A percentile compares a stretch with the other conserved stretches of the same genome.
Conservation (phyloP, 2,113 vertebrate species). For the Apeltes quadracus region DNA sequence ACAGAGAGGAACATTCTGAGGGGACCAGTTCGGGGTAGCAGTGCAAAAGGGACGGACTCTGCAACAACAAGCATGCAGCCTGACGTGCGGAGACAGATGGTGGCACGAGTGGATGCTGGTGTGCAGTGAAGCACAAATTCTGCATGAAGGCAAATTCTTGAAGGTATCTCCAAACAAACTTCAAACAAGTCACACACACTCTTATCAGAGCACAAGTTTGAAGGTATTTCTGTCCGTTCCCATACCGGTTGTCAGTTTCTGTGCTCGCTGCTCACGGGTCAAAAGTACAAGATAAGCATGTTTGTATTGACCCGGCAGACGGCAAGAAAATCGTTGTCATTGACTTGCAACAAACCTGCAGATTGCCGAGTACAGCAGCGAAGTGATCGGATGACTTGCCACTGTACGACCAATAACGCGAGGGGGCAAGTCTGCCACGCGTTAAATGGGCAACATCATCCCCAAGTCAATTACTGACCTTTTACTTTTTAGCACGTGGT, state of each 20-base stretch:
- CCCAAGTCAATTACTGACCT: slow-evolving; percentile 49
- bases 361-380: slow-evolving; percentile 60
- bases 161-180: slow-evolving; percentile 1
- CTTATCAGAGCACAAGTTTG: background rate
- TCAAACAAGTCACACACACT: background rate
- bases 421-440: slow-evolving; percentile 19
- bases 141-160: slow-evolving; percentile 9
- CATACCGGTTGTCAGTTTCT: slow-evolving; percentile 10
- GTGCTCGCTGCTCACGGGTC: slow-evolving; percentile 53
- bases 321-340: slow-evolving; percentile 64
- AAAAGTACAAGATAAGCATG: slow-evolving; percentile 77
- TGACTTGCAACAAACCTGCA: slow-evolving; percentile 76
- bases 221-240: slow-evolving; percentile 12
- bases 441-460: slow-evolving; percentile 60
- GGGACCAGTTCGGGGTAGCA: background rate
- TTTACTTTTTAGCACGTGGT: slow-evolving; percentile 31
- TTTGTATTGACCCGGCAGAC: slow-evolving; percentile 79
- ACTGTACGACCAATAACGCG: slow-evolving; percentile 47
- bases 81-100: slow-evolving; percentile 33
- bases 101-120: slow-evolving; percentile 18
- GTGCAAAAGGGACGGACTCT: slow-evolving; percentile 24
- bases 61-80: slow-evolving; percentile 26
- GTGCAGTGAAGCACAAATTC: slow-evolving; percentile 33
- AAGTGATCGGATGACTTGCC: slow-evolving; percentile 43
- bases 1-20: background rate